Conservation (phyloP, 2,888 invertebrate genomes). For the Eucera pruinosa region DNA sequence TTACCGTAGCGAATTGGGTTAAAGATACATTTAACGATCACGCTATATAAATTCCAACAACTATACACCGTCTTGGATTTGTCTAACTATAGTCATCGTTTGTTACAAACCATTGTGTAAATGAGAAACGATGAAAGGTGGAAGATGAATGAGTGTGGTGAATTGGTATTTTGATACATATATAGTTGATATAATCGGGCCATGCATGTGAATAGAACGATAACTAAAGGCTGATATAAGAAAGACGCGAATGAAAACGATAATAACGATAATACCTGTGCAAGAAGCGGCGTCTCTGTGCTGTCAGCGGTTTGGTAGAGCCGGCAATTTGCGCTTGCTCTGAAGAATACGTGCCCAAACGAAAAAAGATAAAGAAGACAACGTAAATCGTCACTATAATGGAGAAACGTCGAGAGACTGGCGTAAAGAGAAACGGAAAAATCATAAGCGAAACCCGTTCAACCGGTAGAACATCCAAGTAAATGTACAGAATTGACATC, state of each 20-base stretch:
- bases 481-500: constrained; percentile 63
- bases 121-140: not conserved
- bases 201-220: constrained; percentile 60
- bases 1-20: too few species aligned
- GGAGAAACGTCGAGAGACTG: constrained; percentile 55
- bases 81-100: not conserved
- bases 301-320: constrained; percentile 84
- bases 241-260: constrained; percentile 68
- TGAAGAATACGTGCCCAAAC: constrained; percentile 83
- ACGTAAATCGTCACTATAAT: constrained; percentile 79
- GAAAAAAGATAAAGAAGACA: constrained; percentile 82
- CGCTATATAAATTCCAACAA: too few species aligned
- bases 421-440: constrained; percentile 40
- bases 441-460: constrained; percentile 34
- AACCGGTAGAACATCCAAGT: constrained; percentile 25
- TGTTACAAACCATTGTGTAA: not conserved
- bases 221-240: constrained; percentile 66
- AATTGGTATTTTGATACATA: constrained; percentile 34
- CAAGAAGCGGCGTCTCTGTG: constrained; percentile 84
- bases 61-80: not conserved
- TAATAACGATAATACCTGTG: constrained; percentile 83
- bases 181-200: constrained; percentile 37
- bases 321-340: constrained; percentile 84
- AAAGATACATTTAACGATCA: too few species aligned
- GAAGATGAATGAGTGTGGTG: constrained; percentile 8